Percentiles rank a stretch among this genome's conserved stretches.
These are phyloP conservation scores for Octonoba sinensis DNA, from an alignment of 2,888 invertebrate species.

Conservation along the genomic window DNA sequence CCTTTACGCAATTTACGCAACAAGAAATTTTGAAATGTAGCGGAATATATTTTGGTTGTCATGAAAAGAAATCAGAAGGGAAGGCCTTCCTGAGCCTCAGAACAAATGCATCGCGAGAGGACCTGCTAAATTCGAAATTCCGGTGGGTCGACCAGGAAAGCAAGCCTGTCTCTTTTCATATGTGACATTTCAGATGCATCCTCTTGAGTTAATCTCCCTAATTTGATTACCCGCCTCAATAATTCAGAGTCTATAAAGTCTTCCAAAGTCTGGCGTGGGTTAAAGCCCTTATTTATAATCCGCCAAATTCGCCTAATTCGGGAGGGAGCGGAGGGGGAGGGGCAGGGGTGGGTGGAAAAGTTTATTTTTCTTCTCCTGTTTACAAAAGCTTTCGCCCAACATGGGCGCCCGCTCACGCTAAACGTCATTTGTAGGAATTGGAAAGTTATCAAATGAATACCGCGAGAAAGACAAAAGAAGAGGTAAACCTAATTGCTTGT, in stretches of 20 bases:
- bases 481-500: conserved; percentile 61
- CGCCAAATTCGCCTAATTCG: conserved; percentile 48
- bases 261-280: conserved; percentile 3
- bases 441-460: conserved; percentile 63
- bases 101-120: too few species aligned
- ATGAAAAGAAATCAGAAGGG: too few species aligned
- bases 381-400: conserved; percentile 41
- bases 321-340: conserved; percentile 1
- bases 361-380: conserved; percentile 39
- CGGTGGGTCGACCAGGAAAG: too few species aligned
- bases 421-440: conserved; percentile 58
- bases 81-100: too few species aligned
- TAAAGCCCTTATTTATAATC: conserved; percentile 14
- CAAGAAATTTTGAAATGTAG: too few species aligned
- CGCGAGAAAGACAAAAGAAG: conserved; percentile 47
- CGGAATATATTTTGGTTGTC: too few species aligned
- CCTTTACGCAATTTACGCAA: too few species aligned
- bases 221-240: conserved; percentile 39
- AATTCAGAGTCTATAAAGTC: conserved; percentile 21
- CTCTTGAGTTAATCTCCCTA: conserved; percentile 48
- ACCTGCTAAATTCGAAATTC: too few species aligned
- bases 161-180: too few species aligned
- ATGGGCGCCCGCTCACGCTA: conserved; percentile 24
- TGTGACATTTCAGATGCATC: neutral
- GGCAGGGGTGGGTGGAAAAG: conserved; percentile 13